Evolutionary conservation across 2,888 invertebrate species (phyloP), one percentile per base, ranked within the genome.

Genomic region (Pandemis cinnamomeana): DNA sequence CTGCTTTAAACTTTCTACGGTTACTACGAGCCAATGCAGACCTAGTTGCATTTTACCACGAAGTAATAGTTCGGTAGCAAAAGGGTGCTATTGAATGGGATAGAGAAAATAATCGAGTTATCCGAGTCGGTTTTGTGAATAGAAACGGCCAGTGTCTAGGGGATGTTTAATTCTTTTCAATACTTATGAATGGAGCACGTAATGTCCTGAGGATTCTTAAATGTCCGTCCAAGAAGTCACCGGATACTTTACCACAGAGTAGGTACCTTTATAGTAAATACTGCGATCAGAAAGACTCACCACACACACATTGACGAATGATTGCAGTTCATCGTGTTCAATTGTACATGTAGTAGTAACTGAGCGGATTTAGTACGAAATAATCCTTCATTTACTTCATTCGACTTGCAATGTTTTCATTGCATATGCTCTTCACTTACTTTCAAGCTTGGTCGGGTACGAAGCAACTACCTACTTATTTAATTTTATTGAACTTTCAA

Each of bases 401-500:
- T 36, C 1, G 27, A 36, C 2, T 36, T 36, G 27, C 27, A 36
- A 36, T 36, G 27, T 36, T 36, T 36, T 36, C 27, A 7, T 6
- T 71, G 60, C 20, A 53, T 5, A n/a, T 15, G 46, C 62, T 20
- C 15, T n/a, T 42, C 11, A 11, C 2, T 55, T 55, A 61, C 68
- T 67, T 67, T 63, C 62, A 8, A 67, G 15, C 27, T 15, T 46
- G 46, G 62, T 62, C 53, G 62, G 51, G 53, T 67, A 72, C 42
- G 7, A 41, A 8, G 36, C 67, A 62, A 55, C 53, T n/a, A 53
- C 53, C 53, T n/a, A 53, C 53, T 53, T 15, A 5, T 15, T 44
- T 72, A 68, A 68, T 72, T 68, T 72, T 72, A 72, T 63, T 72
- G 62, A 46, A 63, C 68, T 72, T 72, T 72, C 68, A 63, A 72